Evolutionary conservation across 2,113 vertebrate species (phyloP).

Genomic region (Haliaeetus leucogaster): DNA sequence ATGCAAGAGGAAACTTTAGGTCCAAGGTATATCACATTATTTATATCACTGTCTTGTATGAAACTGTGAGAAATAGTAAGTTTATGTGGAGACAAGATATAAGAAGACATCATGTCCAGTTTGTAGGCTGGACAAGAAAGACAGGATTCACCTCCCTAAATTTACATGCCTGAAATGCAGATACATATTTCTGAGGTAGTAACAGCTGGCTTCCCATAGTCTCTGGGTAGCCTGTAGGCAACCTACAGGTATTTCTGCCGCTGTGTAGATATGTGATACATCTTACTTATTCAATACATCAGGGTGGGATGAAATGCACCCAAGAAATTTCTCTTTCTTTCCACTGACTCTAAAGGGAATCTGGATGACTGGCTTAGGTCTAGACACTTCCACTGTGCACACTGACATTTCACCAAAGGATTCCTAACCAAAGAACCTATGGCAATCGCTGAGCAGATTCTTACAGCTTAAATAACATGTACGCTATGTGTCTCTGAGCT

Average conservation of each 20-base stretch:
- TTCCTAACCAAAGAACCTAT: background rate
- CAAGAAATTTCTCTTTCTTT: background rate
- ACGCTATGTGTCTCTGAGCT: background rate
- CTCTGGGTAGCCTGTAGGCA: background rate
- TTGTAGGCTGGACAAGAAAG: background rate
- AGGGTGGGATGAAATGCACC: background rate
- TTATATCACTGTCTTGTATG: background rate
- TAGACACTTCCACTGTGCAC: background rate
- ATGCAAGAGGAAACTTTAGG: background rate
- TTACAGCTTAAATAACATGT: background rate
- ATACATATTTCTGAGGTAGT: background rate
- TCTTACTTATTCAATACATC: background rate
- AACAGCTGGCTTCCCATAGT: background rate
- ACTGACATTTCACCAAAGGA: background rate
- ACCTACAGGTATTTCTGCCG: background rate
- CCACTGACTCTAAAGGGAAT: background rate
- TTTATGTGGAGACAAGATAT: background rate
- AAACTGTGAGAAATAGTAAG: background rate
- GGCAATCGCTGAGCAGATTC: background rate
- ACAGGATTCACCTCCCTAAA: background rate
- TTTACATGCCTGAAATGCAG: background rate
- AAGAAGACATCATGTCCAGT: background rate
- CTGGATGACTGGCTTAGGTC: background rate
- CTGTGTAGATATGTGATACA: background rate
- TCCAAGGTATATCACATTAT: background rate